Evolutionary conservation across 1,140 invertebrate species (phyloP).

Genomic region (Choristoneura fumiferana): DNA sequence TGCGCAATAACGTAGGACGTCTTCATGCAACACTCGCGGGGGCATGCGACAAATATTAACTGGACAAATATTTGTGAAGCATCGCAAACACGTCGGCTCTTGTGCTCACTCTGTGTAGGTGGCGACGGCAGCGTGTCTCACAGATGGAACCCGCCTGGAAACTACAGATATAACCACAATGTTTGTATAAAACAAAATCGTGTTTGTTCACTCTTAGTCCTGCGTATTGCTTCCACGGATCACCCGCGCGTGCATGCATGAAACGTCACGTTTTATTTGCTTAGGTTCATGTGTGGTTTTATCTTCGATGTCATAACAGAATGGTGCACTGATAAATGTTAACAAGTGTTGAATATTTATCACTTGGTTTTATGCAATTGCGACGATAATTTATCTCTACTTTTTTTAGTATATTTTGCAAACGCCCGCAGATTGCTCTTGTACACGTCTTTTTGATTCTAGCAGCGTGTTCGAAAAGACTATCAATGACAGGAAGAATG

Average conservation of each 20-base stretch:
- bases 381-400: too few species aligned
- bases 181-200: slow-evolving; percentile 66
- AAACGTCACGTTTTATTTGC: slow-evolving; percentile 65
- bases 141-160: slow-evolving; percentile 46
- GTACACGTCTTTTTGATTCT: too few species aligned
- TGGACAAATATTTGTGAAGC: slow-evolving; percentile 59
- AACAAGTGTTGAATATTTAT: slow-evolving; percentile 2
- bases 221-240: slow-evolving; percentile 50
- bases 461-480: too few species aligned
- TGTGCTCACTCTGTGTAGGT: slow-evolving; percentile 47
- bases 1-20: slow-evolving; percentile 28
- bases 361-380: too few species aligned
- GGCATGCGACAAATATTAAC: slow-evolving; percentile 70
- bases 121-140: slow-evolving; percentile 31
- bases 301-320: slow-evolving; percentile 37
- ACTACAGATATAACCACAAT: slow-evolving; percentile 54
- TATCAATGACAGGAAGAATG: too few species aligned
- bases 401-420: too few species aligned
- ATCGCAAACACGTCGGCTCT: slow-evolving; percentile 51
- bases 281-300: slow-evolving; percentile 44
- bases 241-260: slow-evolving; percentile 40
- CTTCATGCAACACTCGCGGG: slow-evolving; percentile 50
- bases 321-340: slow-evolving; percentile 20
- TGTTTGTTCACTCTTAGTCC: slow-evolving; percentile 63
- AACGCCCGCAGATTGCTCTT: too few species aligned